Conservation (phyloP, 2,113 vertebrate species). For the Psittacara wagleri region DNA sequence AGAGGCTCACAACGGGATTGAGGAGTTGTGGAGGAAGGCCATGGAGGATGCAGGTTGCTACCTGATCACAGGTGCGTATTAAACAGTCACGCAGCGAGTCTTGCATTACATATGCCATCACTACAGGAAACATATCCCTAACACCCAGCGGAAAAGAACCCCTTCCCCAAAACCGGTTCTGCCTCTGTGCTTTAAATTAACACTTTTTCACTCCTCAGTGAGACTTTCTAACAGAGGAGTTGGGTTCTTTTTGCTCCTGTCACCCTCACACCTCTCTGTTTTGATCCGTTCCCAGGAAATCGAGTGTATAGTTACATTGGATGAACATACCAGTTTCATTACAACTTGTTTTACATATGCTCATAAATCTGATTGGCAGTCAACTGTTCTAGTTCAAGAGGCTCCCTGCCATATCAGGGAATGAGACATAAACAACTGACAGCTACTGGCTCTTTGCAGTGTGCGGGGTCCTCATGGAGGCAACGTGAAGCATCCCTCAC, state of each 20-base stretch:
- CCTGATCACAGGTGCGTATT: rapidly evolving
- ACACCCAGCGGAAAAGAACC: neutral
- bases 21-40: rapidly evolving
- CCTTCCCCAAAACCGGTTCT: neutral
- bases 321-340: rapidly evolving
- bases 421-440: neutral
- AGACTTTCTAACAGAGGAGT: rapidly evolving
- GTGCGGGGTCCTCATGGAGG: rapidly evolving
- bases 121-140: rapidly evolving
- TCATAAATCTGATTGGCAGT: rapidly evolving
- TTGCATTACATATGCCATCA: rapidly evolving
- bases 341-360: rapidly evolving
- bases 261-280: rapidly evolving
- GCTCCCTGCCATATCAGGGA: neutral
- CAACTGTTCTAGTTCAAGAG: neutral
- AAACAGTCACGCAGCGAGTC: rapidly evolving
- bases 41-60: rapidly evolving
- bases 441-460: too few species aligned
- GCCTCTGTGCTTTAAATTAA: neutral
- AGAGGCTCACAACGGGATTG: rapidly evolving
- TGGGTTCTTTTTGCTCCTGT: neutral
- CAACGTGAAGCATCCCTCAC: too few species aligned
- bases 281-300: rapidly evolving
- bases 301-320: rapidly evolving
- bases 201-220: neutral